Evolutionary conservation across 1,140 invertebrate species (phyloP).

Genomic region (Eriosoma lanigerum): DNA sequence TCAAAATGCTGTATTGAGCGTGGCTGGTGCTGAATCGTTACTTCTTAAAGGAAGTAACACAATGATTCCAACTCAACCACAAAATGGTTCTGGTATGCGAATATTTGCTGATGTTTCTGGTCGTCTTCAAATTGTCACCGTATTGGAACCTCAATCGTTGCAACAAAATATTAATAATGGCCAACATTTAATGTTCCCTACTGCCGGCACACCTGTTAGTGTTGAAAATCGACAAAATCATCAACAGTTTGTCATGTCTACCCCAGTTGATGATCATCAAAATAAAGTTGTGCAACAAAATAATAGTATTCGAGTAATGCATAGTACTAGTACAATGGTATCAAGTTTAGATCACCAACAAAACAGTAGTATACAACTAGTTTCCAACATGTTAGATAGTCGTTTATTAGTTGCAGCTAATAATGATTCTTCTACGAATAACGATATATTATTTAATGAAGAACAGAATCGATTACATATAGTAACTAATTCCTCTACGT

Average conservation of each 20-base stretch:
- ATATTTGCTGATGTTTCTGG: slow-evolving; percentile 54
- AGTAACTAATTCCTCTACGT: slow-evolving; percentile 40
- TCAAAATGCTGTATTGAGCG: slow-evolving; percentile 56
- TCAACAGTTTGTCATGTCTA: slow-evolving; percentile 43
- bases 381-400: slow-evolving; percentile 43
- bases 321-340: slow-evolving; percentile 49
- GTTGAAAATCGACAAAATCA: slow-evolving; percentile 49
- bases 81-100: slow-evolving; percentile 54
- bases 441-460: slow-evolving; percentile 46
- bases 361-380: slow-evolving; percentile 44
- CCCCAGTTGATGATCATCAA: slow-evolving; percentile 42
- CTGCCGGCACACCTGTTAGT: slow-evolving; percentile 35
- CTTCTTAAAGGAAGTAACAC: slow-evolving; percentile 53
- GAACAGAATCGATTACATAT: slow-evolving; percentile 43
- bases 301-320: slow-evolving; percentile 49
- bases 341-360: slow-evolving; percentile 50
- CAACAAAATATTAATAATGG: slow-evolving; percentile 49
- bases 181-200: slow-evolving; percentile 46
- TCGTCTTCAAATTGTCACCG: slow-evolving; percentile 52
- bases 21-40: slow-evolving; percentile 54
- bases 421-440: slow-evolving; percentile 34
- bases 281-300: slow-evolving; percentile 46
- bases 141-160: slow-evolving; percentile 37
- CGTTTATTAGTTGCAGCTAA: slow-evolving; percentile 28
- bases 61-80: slow-evolving; percentile 54